Percentiles rank a stretch among this genome's conserved stretches.
phyloP scores from a whole-genome alignment of 92 coral and sea anemone species.

The Montipora capitata region DNA sequence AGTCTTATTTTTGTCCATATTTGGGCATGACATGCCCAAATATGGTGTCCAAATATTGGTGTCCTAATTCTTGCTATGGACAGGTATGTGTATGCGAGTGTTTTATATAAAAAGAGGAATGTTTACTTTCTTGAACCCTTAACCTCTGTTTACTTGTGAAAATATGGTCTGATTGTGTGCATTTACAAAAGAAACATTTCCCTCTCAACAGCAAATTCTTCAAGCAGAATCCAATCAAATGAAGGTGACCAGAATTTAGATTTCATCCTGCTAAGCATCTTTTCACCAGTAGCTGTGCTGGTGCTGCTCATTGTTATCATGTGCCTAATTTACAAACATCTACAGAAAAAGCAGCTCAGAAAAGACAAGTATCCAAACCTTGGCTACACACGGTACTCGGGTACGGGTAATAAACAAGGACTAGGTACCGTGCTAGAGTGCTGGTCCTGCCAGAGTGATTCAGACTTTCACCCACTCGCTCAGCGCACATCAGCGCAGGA shows the following conservation, averaged over 20 bases:
- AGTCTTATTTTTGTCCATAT: neutral
- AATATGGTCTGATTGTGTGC: no score
- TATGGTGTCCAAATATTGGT: no score
- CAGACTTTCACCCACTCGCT: constrained; percentile 64
- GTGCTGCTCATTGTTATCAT: constrained; percentile 17
- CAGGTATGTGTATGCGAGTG: no score
- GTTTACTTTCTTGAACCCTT: no score
- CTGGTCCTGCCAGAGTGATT: constrained; percentile 1
- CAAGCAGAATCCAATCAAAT: neutral
- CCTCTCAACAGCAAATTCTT: constrained; percentile 7
- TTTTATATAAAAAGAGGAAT: no score
- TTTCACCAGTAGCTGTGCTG: constrained; percentile 41
- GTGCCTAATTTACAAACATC: constrained; percentile 19
- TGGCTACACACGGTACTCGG: constrained; percentile 9
- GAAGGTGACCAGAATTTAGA: neutral
- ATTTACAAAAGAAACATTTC: neutral
- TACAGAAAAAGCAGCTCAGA: constrained; percentile 27
- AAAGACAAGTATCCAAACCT: constrained; percentile 28
- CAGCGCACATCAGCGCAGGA: constrained; percentile 96
- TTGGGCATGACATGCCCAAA: no score
- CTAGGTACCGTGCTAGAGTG: neutral
- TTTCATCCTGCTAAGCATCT: constrained; percentile 46
- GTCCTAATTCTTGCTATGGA: no score
- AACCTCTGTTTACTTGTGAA: no score
- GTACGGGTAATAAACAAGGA: neutral